Base-by-base conservation (phyloP, 2,888 invertebrate genomes). In the Cheilosia soror region DNA sequence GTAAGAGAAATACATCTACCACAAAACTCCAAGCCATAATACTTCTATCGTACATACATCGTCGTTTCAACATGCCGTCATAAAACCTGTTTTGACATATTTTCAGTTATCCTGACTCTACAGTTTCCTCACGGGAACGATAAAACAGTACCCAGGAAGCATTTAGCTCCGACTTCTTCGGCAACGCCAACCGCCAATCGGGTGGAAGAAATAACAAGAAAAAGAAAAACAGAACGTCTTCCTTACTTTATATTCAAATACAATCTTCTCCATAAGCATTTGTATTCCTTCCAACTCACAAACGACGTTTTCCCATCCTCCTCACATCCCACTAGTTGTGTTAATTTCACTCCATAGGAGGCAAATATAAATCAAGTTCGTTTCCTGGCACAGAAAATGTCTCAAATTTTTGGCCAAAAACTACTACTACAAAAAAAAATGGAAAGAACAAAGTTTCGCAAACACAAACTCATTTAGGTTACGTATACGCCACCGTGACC, bases 401-500 rank as follows among this genome's bases (percentile, higher is more conserved):
- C 47, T 44, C 65, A 55, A 63, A 7, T 11, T 4, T 44, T 33
- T 53, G 72, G 29, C 63, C 20, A 60, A 47, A 72, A 76, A 53
- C 37, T 7, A 57, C 4, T 13, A 47, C 15, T 27, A 42, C 27
- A 60, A 53, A 9, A 47, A 47, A 40, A 57, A 20, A 25, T 49
- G 49, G 44, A 15, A 15, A 11, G 6, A 72, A 58, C 42, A 51
- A 63, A 65, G 63, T 72, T 49, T 76, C 73, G 66, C 33, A 69
- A 78, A 68, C 47, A 7, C 20, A 47, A 37, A 75, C 75, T 71
- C 80, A 81, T 81, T 85, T 66, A 81, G 72, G 76, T 81, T 85
- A 85, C 81, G 85, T 81, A 85, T 85, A 85, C 85, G 85, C 81
- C 81, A 81, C 42, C 33, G 84, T 80, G 75, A 47, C 69, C 47